These are phyloP conservation scores for Tyto alba DNA, from an alignment of 2,113 vertebrate genomes.

Conservation along the genomic window DNA sequence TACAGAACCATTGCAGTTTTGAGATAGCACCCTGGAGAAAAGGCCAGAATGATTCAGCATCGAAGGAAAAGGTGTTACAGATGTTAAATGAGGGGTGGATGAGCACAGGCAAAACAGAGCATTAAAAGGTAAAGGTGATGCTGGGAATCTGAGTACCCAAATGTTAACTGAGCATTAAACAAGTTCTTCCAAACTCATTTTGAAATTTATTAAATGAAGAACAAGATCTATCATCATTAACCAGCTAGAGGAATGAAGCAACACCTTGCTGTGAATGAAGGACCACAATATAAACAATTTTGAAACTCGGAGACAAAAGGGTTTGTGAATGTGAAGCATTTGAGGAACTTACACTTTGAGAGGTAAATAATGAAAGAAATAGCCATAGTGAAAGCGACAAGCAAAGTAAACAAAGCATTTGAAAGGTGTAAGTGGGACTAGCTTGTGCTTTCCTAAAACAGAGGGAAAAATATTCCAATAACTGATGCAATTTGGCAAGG, in stretches of 20 bases:
- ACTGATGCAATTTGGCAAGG: neutral
- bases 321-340: neutral
- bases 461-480: neutral
- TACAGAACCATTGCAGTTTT: neutral
- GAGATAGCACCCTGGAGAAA: neutral
- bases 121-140: neutral
- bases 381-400: neutral
- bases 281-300: neutral
- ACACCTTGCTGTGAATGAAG: neutral
- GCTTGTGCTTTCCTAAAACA: neutral
- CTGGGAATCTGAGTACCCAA: neutral
- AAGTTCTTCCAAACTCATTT: neutral
- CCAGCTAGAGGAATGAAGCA: neutral
- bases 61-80: neutral
- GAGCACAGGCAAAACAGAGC: neutral
- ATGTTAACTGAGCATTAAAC: neutral
- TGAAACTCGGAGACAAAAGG: neutral
- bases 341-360: neutral
- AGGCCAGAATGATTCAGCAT: neutral
- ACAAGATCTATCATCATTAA: neutral
- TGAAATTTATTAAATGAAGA: neutral
- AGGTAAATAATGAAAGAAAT: neutral
- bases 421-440: neutral
- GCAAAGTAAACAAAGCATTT: neutral
- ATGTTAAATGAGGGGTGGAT: neutral